A percentile compares a stretch with the other conserved stretches of the same genome.
Conservation (phyloP, 1,140 invertebrate species). For the Drosophila jambulina region DNA sequence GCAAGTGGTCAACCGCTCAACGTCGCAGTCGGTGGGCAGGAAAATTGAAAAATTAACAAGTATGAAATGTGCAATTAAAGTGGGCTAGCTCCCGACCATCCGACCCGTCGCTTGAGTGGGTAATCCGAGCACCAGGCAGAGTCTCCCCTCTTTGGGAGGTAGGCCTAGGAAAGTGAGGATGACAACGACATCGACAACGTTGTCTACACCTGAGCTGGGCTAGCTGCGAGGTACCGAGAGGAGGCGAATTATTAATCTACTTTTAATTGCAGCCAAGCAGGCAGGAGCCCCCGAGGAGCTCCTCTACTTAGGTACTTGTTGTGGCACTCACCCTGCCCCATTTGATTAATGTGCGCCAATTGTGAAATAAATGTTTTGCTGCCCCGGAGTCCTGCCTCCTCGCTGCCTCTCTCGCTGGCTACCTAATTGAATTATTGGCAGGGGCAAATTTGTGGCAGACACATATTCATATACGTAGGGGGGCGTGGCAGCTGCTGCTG, state of each 20-base stretch:
- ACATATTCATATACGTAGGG: slow-evolving; percentile 37
- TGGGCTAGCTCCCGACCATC: slow-evolving; percentile 49
- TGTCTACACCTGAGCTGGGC: slow-evolving; percentile 67
- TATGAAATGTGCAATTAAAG: slow-evolving; percentile 84
- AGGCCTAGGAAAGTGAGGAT: slow-evolving; percentile 57
- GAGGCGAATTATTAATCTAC: slow-evolving; percentile 78
- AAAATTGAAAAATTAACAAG: slow-evolving; percentile 84
- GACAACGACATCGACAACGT: slow-evolving; percentile 55
- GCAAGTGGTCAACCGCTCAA: slow-evolving; percentile 64
- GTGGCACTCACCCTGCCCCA: slow-evolving; percentile 60
- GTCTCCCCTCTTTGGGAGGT: neutral
- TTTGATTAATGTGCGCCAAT: slow-evolving; percentile 80
- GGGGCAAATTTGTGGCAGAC: slow-evolving; percentile 72
- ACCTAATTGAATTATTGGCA: slow-evolving; percentile 82
- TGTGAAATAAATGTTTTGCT: slow-evolving; percentile 78
- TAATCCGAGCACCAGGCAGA: slow-evolving; percentile 50
- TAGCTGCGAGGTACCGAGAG: slow-evolving; percentile 13
- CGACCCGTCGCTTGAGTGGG: slow-evolving; percentile 12
- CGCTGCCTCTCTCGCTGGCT: slow-evolving; percentile 6
- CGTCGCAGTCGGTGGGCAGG: slow-evolving; percentile 66
- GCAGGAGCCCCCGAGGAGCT: slow-evolving; percentile 24
- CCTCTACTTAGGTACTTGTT: slow-evolving; percentile 69
- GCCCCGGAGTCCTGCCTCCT: slow-evolving; percentile 16
- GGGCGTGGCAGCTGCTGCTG: slow-evolving; percentile 23
- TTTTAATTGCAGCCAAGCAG: slow-evolving; percentile 71